These are phyloP conservation scores for Bombus pyrosoma DNA, from an alignment of 1,140 invertebrate genomes.

Conservation along the genomic window DNA sequence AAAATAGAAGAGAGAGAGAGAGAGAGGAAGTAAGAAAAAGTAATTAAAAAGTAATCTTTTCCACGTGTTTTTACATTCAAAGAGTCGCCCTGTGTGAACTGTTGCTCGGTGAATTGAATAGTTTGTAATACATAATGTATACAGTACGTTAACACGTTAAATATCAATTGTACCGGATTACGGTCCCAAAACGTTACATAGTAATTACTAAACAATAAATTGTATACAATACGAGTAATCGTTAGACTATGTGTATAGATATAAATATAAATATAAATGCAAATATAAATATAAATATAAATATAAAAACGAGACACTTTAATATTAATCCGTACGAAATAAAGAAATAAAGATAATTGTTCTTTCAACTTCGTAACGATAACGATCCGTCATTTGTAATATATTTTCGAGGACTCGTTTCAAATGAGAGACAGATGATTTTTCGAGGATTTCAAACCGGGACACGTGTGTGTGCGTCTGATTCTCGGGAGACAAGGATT, in stretches of 20 bases:
- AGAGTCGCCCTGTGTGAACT: slow-evolving; percentile 66
- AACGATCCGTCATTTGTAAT: slow-evolving; percentile 58
- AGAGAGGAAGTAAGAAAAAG: neutral
- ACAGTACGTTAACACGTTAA: slow-evolving; percentile 69
- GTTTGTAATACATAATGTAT: slow-evolving; percentile 72
- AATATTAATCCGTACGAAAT: slow-evolving; percentile 39
- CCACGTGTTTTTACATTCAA: slow-evolving; percentile 62
- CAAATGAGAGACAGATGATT: slow-evolving; percentile 37
- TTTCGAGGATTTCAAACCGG: slow-evolving; percentile 5
- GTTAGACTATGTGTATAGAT: slow-evolving; percentile 65
- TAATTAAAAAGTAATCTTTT: slow-evolving; percentile 12
- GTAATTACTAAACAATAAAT: slow-evolving; percentile 66
- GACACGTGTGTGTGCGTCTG: slow-evolving; percentile 9
- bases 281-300: slow-evolving; percentile 21
- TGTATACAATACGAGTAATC: slow-evolving; percentile 68
- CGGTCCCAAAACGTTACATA: slow-evolving; percentile 50
- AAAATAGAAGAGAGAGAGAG: too few relatives aligned
- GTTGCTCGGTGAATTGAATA: slow-evolving; percentile 78
- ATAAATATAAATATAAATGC: slow-evolving; percentile 36
- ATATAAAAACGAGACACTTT: slow-evolving; percentile 35
- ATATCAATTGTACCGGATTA: slow-evolving; percentile 66
- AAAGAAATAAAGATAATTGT: slow-evolving; percentile 31
- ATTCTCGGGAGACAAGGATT: slow-evolving; percentile 1
- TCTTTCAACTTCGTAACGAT: slow-evolving; percentile 54
- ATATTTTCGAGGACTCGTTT: slow-evolving; percentile 52